phyloP scores from a whole-genome alignment of 2,888 invertebrate genomes.

The Zaprionus lineosus region DNA sequence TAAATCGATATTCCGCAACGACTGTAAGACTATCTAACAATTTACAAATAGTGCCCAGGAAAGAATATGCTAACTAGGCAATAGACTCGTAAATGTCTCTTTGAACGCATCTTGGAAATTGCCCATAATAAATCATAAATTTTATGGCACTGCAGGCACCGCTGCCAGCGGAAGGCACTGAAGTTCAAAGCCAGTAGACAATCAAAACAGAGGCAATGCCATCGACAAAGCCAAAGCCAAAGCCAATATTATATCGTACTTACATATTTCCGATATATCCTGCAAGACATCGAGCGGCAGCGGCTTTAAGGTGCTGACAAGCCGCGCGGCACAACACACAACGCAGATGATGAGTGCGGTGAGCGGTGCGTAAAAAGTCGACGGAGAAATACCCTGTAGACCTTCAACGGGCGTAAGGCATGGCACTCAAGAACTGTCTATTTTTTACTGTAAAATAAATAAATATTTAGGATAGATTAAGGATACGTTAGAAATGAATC shows the following conservation, averaged over 20 bases:
- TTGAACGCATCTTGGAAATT: conserved; percentile 42
- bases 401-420: too few relatives aligned
- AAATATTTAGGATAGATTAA: too few relatives aligned
- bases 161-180: conserved; percentile 37
- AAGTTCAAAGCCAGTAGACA: conserved; percentile 62
- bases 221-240: conserved; percentile 15
- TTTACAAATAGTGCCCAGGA: too few relatives aligned
- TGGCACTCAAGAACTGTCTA: too few relatives aligned
- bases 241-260: conserved; percentile 44
- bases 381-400: too few relatives aligned
- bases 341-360: conserved; percentile 41
- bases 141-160: conserved; percentile 39
- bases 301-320: conserved; percentile 63
- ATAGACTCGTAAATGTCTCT: too few relatives aligned
- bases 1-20: too few relatives aligned
- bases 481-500: too few relatives aligned
- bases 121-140: conserved; percentile 59
- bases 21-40: too few relatives aligned
- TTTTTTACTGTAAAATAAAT: too few relatives aligned
- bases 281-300: conserved; percentile 48
- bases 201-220: conserved; percentile 48
- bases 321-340: conserved; percentile 13
- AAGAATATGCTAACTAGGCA: too few relatives aligned
- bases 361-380: too few relatives aligned
- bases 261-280: conserved; percentile 30